phyloP scores from a whole-genome alignment of 2,797 vertebrate genomes.

The Choloepus didactylus region DNA sequence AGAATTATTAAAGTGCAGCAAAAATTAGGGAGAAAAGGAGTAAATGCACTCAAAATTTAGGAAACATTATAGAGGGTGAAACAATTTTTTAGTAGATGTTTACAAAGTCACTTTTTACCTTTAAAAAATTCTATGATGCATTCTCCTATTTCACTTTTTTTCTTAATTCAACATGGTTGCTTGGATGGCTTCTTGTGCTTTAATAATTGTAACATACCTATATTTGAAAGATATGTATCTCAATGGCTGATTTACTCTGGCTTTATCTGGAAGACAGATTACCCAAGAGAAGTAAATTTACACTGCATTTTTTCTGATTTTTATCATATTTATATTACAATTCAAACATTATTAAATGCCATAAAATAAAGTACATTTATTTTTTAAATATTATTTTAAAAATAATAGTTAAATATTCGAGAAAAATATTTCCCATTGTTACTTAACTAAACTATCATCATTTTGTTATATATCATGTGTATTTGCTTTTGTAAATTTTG shows the following conservation, averaged over 20 bases:
- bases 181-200: no score
- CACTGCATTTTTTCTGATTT: neutral
- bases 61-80: neutral
- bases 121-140: neutral
- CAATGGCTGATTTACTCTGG: neutral
- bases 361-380: neutral
- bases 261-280: neutral
- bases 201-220: neutral
- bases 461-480: neutral
- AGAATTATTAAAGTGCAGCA: neutral
- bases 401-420: neutral
- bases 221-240: neutral
- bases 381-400: neutral
- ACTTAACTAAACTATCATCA: neutral
- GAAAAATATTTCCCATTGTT: neutral
- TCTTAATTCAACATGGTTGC: neutral
- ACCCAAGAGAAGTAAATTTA: neutral
- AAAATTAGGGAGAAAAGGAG: neutral
- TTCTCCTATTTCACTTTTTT: neutral
- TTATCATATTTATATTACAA: neutral
- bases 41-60: neutral
- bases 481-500: neutral
- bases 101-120: neutral
- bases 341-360: neutral
- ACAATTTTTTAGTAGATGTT: neutral